Conservation (phyloP, 2,888 invertebrate species). For the Ephialtes manifestator region DNA sequence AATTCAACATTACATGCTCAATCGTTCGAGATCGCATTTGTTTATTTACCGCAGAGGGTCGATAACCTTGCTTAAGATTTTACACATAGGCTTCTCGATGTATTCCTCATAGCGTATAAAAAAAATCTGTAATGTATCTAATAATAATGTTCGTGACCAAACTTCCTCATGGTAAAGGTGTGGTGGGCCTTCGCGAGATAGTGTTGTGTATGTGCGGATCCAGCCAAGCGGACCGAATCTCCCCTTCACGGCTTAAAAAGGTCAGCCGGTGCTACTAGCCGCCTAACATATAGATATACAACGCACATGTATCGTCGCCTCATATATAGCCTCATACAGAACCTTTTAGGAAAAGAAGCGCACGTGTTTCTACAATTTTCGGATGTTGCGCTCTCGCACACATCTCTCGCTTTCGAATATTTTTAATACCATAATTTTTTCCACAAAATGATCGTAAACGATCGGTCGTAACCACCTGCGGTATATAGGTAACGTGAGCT, state of each 20-base stretch:
- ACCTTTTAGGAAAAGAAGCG: constrained; percentile 2
- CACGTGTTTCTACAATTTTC: constrained; percentile 10
- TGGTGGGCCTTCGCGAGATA: constrained; percentile 56
- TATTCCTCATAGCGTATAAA: no score
- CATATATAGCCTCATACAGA: no score
- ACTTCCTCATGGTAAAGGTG: constrained; percentile 73
- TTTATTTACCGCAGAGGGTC: neutral
- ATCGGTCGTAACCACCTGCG: constrained; percentile 10
- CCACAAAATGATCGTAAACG: constrained; percentile 45
- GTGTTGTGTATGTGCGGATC: constrained; percentile 69
- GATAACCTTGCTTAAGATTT: neutral
- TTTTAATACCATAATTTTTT: constrained; percentile 28
- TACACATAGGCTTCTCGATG: no score
- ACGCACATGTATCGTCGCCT: neutral
- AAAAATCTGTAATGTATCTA: no score
- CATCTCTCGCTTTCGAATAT: constrained; percentile 12
- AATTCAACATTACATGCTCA: constrained; percentile 6
- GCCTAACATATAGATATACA: neutral
- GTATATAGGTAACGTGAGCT: constrained; percentile 26
- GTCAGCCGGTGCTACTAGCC: constrained; percentile 74
- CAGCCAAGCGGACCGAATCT: constrained; percentile 79
- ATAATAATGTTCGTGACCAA: constrained; percentile 43
- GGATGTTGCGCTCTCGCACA: neutral
- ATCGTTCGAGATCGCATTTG: neutral
- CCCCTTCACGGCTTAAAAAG: constrained; percentile 80